Conservation (phyloP, 2,113 vertebrate species). For the Burhinus oedicnemus region DNA sequence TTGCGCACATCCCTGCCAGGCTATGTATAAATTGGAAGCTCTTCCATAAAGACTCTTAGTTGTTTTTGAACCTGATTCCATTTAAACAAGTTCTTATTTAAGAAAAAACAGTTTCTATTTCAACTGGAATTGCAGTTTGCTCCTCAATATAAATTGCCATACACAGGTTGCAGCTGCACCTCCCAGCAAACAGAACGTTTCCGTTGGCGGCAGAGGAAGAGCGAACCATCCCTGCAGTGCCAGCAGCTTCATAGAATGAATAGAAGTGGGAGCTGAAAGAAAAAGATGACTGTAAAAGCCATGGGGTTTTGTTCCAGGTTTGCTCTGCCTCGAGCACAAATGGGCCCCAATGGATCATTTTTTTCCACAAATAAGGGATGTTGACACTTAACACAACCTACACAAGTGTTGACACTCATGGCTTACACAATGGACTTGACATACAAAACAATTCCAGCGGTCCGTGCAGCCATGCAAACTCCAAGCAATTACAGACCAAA, state of each 20-base stretch:
- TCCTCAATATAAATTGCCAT: neutral
- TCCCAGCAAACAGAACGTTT: slow-evolving; percentile 13
- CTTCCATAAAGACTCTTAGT: neutral
- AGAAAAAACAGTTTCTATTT: neutral
- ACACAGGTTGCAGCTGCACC: neutral
- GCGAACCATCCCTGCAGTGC: neutral
- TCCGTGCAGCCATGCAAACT: neutral
- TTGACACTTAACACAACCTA: neutral
- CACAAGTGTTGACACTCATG: neutral
- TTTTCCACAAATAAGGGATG: neutral
- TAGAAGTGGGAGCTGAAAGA: neutral
- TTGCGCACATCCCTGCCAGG: neutral
- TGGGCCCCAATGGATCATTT: neutral
- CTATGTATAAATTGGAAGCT: neutral
- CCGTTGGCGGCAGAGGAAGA: neutral
- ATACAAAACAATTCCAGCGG: accelerated
- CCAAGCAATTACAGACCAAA: neutral
- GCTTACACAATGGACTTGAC: neutral
- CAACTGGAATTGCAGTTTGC: neutral
- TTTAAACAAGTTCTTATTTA: neutral
- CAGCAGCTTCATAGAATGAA: slow-evolving; percentile 7
- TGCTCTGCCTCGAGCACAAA: neutral
- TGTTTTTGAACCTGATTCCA: neutral
- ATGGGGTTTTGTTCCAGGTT: neutral
- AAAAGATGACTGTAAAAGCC: neutral